phyloP scores from a whole-genome alignment of 2,888 invertebrate genomes.

The Spilosoma lubricipeda region DNA sequence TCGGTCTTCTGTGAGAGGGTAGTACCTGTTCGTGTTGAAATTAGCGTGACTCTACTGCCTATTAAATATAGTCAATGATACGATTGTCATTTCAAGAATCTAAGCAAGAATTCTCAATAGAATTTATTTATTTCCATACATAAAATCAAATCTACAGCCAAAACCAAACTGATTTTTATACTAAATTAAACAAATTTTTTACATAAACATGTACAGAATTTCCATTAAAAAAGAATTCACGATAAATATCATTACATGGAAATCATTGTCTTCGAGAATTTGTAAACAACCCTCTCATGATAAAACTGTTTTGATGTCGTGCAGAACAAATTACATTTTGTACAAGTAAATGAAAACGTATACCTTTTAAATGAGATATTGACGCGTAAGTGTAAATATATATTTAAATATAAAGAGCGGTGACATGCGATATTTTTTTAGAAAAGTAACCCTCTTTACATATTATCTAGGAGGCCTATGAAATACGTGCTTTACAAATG shows the following conservation, averaged over 20 bases:
- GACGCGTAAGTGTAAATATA: not conserved
- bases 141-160: not conserved
- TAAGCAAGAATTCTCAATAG: too few relatives aligned
- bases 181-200: constrained; percentile 15
- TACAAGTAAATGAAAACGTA: constrained; percentile 15
- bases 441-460: constrained; percentile 3
- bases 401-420: constrained; percentile 3
- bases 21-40: too few relatives aligned
- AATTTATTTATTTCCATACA: not conserved
- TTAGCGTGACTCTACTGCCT: too few relatives aligned
- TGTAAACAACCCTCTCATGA: constrained; percentile 15
- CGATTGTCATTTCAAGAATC: too few relatives aligned
- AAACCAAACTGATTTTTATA: not conserved
- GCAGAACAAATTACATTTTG: constrained; percentile 13
- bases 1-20: too few relatives aligned
- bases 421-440: not conserved
- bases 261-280: constrained; percentile 24
- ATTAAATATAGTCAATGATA: too few relatives aligned
- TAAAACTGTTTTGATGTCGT: constrained; percentile 22
- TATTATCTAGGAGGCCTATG: not conserved
- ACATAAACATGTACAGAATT: constrained; percentile 12
- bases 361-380: constrained; percentile 15
- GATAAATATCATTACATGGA: constrained; percentile 22
- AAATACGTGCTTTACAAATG: constrained; percentile 3
- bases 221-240: constrained; percentile 14